Evolutionary conservation across 1,140 invertebrate genomes (phyloP).

Genomic region (Polyergus mexicanus): DNA sequence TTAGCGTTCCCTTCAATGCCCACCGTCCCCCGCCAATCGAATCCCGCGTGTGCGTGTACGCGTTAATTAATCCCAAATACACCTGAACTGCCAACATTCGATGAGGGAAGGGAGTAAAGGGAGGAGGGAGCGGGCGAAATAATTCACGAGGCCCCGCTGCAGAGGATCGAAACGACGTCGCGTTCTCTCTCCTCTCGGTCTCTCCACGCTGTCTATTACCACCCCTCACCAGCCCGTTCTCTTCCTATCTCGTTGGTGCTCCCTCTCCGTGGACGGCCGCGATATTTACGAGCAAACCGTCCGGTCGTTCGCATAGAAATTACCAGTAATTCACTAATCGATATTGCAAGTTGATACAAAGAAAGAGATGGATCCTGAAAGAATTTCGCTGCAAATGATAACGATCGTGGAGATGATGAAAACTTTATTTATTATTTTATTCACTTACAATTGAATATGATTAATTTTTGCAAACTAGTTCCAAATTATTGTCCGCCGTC

Average conservation of each 20-base stretch:
- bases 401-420: not conserved
- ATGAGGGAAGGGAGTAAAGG: not conserved
- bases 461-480: not conserved
- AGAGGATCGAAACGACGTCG: slow-evolving; percentile 56
- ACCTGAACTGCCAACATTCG: slow-evolving; percentile 55
- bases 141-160: slow-evolving; percentile 58
- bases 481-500: not conserved
- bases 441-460: not conserved
- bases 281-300: slow-evolving; percentile 66
- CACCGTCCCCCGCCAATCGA: slow-evolving; percentile 10
- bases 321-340: slow-evolving; percentile 69
- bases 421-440: not conserved
- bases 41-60: slow-evolving; percentile 24
- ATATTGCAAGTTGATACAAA: slow-evolving; percentile 52
- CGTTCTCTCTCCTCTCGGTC: slow-evolving; percentile 22
- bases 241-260: slow-evolving; percentile 10
- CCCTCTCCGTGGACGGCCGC: slow-evolving; percentile 30
- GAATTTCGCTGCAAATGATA: slow-evolving; percentile 21
- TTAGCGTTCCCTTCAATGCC: slow-evolving; percentile 54
- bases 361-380: not conserved
- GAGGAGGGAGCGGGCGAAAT: slow-evolving; percentile 25
- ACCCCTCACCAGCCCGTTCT: not conserved
- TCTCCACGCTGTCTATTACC: slow-evolving; percentile 20
- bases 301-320: slow-evolving; percentile 64
- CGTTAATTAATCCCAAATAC: slow-evolving; percentile 70